Evolutionary conservation across 2,888 invertebrate species (phyloP).

Genomic region (Synanthedon andrenaeformis): DNA sequence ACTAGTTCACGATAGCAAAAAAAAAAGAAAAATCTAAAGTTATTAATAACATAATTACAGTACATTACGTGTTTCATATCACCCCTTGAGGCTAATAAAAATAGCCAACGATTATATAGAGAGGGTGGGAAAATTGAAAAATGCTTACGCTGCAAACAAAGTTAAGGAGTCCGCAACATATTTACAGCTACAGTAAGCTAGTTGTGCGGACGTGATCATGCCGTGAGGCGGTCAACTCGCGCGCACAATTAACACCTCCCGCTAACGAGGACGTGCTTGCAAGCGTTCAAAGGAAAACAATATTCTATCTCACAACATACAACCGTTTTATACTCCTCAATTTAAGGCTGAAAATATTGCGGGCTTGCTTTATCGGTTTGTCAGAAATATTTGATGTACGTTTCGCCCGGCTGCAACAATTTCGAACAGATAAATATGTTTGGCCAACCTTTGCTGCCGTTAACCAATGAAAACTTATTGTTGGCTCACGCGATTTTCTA

Average conservation of each 20-base stretch:
- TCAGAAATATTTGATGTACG: no score
- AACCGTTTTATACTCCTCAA: no score
- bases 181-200: conserved; percentile 7
- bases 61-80: background rate
- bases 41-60: no score
- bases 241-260: conserved; percentile 15
- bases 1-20: no score
- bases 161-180: background rate
- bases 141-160: conserved; percentile 17
- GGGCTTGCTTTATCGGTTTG: no score
- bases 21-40: no score
- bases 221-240: conserved; percentile 7
- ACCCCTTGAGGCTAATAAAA: background rate
- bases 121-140: conserved; percentile 9
- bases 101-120: background rate
- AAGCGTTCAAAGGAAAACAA: conserved; percentile 1
- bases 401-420: no score
- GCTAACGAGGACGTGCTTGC: conserved; percentile 21
- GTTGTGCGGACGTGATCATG: conserved; percentile 20
- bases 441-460: no score
- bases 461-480: no score
- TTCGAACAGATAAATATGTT: no score
- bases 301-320: background rate
- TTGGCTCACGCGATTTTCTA: no score
- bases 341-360: no score